Evolutionary conservation across 2,113 vertebrate species (phyloP).

Genomic region (Amazona vittata): DNA sequence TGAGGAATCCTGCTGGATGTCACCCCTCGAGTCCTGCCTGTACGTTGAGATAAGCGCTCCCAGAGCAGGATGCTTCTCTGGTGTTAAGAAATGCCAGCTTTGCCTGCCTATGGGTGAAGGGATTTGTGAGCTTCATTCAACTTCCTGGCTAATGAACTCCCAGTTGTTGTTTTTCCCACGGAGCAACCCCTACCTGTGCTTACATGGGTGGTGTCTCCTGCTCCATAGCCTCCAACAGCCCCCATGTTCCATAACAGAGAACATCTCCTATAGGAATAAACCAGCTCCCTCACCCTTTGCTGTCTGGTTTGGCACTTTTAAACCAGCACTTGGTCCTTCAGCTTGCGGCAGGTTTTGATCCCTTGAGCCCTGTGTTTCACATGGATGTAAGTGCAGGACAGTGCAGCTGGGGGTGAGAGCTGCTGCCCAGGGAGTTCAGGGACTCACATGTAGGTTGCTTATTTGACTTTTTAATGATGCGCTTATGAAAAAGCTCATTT

Average conservation of each 20-base stretch:
- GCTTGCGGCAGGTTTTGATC: background rate
- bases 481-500: background rate
- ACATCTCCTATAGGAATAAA: background rate
- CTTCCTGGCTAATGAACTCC: background rate
- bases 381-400: background rate
- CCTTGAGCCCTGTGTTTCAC: too few relatives aligned
- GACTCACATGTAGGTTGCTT: background rate
- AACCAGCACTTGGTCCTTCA: background rate
- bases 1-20: background rate
- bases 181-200: background rate
- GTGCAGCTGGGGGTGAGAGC: too few relatives aligned
- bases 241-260: background rate
- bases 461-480: background rate
- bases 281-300: background rate
- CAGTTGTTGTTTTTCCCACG: rapidly evolving
- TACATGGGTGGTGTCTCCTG: background rate
- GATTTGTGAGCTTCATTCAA: background rate
- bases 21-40: rapidly evolving
- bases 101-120: rapidly evolving
- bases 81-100: too few relatives aligned
- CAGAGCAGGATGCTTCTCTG: background rate
- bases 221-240: background rate
- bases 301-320: background rate
- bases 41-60: rapidly evolving
- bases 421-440: too few relatives aligned